Evolutionary conservation across 2,797 vertebrate species (phyloP), one percentile per base, ranked within the genome.

Genomic region (Megaceryle alcyon): DNA sequence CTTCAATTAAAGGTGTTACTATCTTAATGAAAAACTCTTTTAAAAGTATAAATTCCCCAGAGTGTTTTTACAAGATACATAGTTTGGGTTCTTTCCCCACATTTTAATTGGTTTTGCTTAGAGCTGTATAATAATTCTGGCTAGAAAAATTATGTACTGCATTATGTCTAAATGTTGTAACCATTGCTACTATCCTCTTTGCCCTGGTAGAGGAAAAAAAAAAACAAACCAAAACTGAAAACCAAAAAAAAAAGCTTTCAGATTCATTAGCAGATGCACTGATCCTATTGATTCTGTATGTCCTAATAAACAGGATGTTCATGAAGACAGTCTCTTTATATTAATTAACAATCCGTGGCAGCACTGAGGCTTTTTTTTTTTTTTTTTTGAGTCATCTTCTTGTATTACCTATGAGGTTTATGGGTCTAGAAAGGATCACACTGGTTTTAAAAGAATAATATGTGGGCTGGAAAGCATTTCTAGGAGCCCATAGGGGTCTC

Each of bases 401-500:
- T 9, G 3, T 43, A 18, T 46, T 73, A 48, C 18, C 39, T 88
- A 1, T 46, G 56, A 88, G 22, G 39, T 33, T 70, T 86, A 72
- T 70, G 22, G 23, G 41, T 46, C 41, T 94, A 63, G 33, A 88
- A 90, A 79, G 31, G 14, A 61, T 49, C 16, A 37, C 68, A 90
- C 84, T 41, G 76, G 8, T 14, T 89, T 92, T 80, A 39, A 88
- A 92, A 94, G 46, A 33, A 73, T 18, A 23, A 13, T 53, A 65
- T 54, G 44, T 79, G 66, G 69, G 25, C 79, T 96, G 92, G 65
- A 90, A 83, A 96, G 54, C 28, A 60, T 82, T 84, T 70, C 70
- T 82, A 68, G 83, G 85, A 94, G 85, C 87, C 96, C 94, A 46
- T 90, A 96, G 94, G 82, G 77, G 94, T 97, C 95, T 96, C 96